Evolutionary conservation across 2,113 vertebrate genomes (phyloP).

Genomic region (Scomber colias): DNA sequence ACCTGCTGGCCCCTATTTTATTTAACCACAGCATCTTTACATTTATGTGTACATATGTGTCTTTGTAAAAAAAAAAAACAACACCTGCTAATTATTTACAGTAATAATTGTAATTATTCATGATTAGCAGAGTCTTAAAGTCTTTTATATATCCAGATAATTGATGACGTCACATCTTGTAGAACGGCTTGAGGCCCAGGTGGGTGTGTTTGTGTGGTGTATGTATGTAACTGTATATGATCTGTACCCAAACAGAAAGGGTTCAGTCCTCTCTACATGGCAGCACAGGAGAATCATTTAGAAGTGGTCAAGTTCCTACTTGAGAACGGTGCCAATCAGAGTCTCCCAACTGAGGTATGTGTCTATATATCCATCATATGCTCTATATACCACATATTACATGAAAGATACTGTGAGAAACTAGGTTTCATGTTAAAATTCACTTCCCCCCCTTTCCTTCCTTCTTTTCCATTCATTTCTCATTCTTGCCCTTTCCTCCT

Average conservation of each 20-base stretch:
- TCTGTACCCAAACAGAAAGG: constrained; percentile 90
- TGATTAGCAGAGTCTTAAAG: background rate
- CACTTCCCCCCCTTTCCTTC: background rate
- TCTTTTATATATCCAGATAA: background rate
- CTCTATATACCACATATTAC: too few relatives aligned
- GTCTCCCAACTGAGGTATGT: constrained; percentile 95
- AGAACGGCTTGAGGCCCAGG: background rate
- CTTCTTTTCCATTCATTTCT: background rate
- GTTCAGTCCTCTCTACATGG: constrained; percentile 98
- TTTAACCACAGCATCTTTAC: background rate
- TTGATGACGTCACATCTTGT: background rate
- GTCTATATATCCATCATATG: background rate
- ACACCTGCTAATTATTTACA: background rate
- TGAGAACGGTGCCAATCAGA: constrained; percentile 98
- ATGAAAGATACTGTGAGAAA: too few relatives aligned
- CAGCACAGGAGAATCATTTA: constrained; percentile 97
- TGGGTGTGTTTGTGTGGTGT: background rate
- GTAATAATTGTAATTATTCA: too few relatives aligned
- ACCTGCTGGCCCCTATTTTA: background rate
- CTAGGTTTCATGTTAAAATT: background rate
- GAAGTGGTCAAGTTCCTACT: constrained; percentile 98
- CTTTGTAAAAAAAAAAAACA: constrained; percentile 3
- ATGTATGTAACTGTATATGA: background rate
- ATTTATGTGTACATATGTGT: background rate
- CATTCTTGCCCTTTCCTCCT: background rate